Percentiles rank a stretch among this genome's conserved stretches.
Evolutionary conservation across 2,888 invertebrate genomes (phyloP).

Genomic region (Hyposoter dolosus): DNA sequence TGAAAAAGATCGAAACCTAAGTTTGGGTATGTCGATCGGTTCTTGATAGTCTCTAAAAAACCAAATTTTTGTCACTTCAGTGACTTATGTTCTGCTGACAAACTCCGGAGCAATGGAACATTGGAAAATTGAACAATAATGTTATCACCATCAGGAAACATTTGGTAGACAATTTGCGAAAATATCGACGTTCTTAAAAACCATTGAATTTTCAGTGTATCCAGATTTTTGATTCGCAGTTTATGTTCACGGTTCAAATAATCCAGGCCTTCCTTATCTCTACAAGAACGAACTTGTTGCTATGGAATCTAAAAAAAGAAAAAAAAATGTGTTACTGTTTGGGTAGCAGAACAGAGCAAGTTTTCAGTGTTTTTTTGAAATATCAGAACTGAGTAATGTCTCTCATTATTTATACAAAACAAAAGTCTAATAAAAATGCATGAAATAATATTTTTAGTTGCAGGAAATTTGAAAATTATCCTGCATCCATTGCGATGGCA

Average conservation of each 20-base stretch:
- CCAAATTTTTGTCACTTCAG: too few species aligned
- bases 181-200: too few species aligned
- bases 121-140: too few species aligned
- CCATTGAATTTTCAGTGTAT: not conserved
- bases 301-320: not conserved
- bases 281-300: not conserved
- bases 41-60: too few species aligned
- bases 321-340: not conserved
- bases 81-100: too few species aligned
- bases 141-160: too few species aligned
- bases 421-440: slow-evolving; percentile 13
- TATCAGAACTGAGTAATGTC: not conserved
- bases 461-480: not conserved
- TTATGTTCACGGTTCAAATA: slow-evolving; percentile 21
- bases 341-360: not conserved
- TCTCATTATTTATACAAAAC: not conserved
- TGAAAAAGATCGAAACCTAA: too few species aligned
- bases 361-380: not conserved
- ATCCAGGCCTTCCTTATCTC: slow-evolving; percentile 34
- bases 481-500: slow-evolving; percentile 9
- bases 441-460: not conserved
- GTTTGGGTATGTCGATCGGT: too few species aligned
- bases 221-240: not conserved
- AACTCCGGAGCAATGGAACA: too few species aligned
- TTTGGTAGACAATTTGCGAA: too few species aligned